A percentile compares a stretch with the other conserved stretches of the same genome.
Conservation (phyloP, 2,797 vertebrate species). For the Cirrhinus mrigala region DNA sequence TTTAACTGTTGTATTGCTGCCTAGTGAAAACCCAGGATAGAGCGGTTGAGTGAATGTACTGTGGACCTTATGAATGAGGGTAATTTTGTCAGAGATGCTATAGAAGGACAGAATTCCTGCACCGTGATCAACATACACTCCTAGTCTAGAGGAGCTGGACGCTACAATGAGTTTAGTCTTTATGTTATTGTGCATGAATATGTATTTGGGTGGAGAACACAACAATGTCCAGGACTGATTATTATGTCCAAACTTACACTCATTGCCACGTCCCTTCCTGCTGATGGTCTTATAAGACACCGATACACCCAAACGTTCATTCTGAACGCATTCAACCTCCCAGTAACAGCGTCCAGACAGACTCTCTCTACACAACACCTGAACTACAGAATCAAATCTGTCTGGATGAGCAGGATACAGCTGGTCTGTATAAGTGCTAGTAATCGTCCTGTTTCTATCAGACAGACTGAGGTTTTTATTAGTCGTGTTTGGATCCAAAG, state of each 20-base stretch:
- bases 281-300: neutral
- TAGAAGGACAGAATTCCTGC: neutral
- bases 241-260: neutral
- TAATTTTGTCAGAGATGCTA: neutral
- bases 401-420: neutral
- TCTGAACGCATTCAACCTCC: neutral
- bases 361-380: neutral
- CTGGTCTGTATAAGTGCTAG: neutral
- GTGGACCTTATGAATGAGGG: neutral
- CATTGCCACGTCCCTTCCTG: neutral
- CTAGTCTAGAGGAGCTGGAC: neutral
- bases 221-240: neutral
- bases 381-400: neutral
- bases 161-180: neutral
- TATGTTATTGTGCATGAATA: neutral
- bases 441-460: neutral
- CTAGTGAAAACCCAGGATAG: neutral
- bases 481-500: neutral
- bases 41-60: neutral
- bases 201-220: neutral
- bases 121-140: neutral
- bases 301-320: neutral
- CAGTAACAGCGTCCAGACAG: neutral
- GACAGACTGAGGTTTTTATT: neutral
- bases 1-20: neutral